Percentiles rank a stretch among this genome's conserved stretches.
Evolutionary conservation across 2,888 invertebrate genomes (phyloP).

Genomic region (Agrotis segetum): DNA sequence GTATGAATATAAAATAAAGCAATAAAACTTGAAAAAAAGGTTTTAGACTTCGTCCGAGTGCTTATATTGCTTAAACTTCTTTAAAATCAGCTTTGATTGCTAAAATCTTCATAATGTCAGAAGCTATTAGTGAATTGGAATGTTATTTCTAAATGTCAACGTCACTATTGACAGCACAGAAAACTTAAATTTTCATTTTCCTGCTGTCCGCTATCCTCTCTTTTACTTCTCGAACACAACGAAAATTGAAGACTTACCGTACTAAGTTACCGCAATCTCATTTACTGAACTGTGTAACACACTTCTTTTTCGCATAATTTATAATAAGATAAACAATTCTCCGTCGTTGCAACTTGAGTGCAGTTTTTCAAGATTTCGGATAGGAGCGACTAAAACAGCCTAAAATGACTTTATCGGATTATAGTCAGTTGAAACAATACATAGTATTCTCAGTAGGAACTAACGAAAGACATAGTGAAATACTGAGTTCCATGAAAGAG

Average conservation of each 20-base stretch:
- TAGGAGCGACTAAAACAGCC: neutral
- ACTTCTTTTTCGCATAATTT: neutral
- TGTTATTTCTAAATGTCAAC: neutral
- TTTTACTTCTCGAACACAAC: neutral
- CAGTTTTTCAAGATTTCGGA: conserved; percentile 5
- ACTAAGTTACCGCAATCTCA: neutral
- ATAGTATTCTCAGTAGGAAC: conserved; percentile 73
- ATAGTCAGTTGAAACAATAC: conserved; percentile 75
- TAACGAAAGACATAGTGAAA: conserved; percentile 74
- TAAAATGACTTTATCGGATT: conserved; percentile 81
- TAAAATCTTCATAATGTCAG: neutral
- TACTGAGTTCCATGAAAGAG: conserved; percentile 78
- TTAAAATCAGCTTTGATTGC: neutral
- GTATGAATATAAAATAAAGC: neutral
- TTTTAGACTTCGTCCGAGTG: neutral
- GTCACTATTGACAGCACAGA: conserved; percentile 19
- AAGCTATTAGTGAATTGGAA: conserved; percentile 16
- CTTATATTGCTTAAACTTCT: neutral
- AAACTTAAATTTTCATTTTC: neutral
- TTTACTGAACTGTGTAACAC: neutral
- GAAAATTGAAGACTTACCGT: neutral
- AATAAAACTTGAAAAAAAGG: neutral
- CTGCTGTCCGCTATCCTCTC: neutral
- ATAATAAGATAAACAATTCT: neutral
- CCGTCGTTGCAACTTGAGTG: conserved; percentile 5